phyloP scores from a whole-genome alignment of 35 echinoderm and acorn worm species.

The Apostichopus parvimensis region DNA sequence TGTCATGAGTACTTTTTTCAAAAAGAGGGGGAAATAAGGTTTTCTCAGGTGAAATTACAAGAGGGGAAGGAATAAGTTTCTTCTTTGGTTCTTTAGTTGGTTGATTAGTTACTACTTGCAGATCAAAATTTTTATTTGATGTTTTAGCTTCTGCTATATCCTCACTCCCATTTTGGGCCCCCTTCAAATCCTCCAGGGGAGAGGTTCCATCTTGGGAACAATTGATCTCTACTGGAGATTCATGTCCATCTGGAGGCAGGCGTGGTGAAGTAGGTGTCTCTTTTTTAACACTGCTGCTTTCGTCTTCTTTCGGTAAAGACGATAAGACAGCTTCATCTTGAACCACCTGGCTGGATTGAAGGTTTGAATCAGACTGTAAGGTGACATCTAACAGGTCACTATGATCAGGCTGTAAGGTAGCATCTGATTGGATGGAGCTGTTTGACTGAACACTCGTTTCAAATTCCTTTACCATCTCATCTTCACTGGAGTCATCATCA shows the following conservation, averaged over 20 bases:
- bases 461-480: conserved; percentile 16
- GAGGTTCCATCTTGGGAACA: conserved; percentile 3
- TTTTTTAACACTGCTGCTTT: background rate
- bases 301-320: background rate
- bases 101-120: background rate
- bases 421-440: conserved; percentile 2
- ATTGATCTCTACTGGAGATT: conserved; percentile 67
- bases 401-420: background rate
- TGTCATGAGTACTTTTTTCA: background rate
- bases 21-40: conserved; percentile 18
- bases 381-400: background rate
- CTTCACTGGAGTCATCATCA: conserved; percentile 26
- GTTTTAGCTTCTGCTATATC: background rate
- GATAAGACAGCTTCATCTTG: background rate
- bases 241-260: conserved; percentile 91
- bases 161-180: background rate
- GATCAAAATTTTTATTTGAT: background rate
- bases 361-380: background rate
- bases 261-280: conserved; percentile 76
- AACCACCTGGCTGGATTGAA: conserved; percentile 31
- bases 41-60: conserved; percentile 21
- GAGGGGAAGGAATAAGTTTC: conserved; percentile 35
- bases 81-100: background rate
- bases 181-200: background rate
- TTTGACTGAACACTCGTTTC: conserved; percentile 10